Evolutionary conservation across 2,113 vertebrate species (phyloP), one percentile per base, ranked within the genome.

Genomic region (Abramis brama): DNA sequence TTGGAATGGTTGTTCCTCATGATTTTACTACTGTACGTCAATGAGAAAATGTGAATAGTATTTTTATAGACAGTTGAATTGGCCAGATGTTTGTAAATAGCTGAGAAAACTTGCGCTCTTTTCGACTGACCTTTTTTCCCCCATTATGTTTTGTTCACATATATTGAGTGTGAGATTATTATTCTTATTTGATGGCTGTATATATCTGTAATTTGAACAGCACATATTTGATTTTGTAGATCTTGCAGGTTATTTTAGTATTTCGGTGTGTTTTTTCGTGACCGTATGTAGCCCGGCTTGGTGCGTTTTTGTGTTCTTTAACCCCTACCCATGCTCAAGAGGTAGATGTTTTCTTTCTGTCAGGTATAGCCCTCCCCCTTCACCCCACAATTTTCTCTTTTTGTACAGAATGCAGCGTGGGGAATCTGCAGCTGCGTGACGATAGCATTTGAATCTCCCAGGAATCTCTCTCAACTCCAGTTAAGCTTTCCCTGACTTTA

Each of bases 41-140:
- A 93, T 94, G 92, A 94, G 81, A 87, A 96, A 97, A 97, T 96
- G 94, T 95, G 95, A 96, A 98, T 96, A 97, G 95, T 99, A 99
- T 99, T 99, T 99, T 99, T 98, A 97, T 99, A 99, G 95, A 95
- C 95, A 94, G 95, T 94, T 94, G 94, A 95, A 94, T 95, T 92
- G 97, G 96, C 93, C 94, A 95, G 95, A 94, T 95, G 94, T 97
- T 96, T 99, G 97, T 99, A 98, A 96, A 99, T 98, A 97, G 94
- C 94, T 92, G 89, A 92, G 93, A 92, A 43, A 92, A 86, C 85
- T 36, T 85, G 90, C 93, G 88, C 79, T 91, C 86, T 87, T 90
- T 92, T 92, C 78, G 88, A 86, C 78, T 87, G 81, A 74, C 39
- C 71, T 86, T 85, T 79, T 82, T 78, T 0, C 50, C 50, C 88